These are phyloP conservation scores for Nasonia vitripennis DNA, from an alignment of 1,140 invertebrate genomes.

Conservation along the genomic window DNA sequence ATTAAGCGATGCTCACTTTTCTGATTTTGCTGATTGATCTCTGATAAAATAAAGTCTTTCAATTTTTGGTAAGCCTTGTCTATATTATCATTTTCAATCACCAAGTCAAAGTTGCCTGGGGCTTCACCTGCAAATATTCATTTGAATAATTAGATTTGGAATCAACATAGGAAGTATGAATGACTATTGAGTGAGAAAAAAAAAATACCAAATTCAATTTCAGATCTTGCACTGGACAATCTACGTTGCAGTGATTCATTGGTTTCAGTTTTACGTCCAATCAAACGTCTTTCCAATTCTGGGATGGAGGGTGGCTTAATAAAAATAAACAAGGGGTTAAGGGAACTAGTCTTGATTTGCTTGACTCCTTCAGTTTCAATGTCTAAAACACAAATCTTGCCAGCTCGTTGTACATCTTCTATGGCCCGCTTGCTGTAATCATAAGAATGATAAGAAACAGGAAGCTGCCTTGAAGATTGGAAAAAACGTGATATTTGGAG, in stretches of 20 bases:
- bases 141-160: conserved; percentile 21
- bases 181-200: conserved; percentile 4
- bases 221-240: conserved; percentile 83
- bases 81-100: conserved; percentile 94
- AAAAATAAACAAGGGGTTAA: conserved; percentile 92
- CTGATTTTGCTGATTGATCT: conserved; percentile 70
- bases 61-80: conserved; percentile 91
- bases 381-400: conserved; percentile 95
- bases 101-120: conserved; percentile 90
- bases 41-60: conserved; percentile 80
- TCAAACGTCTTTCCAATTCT: conserved; percentile 86
- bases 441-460: background rate
- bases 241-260: conserved; percentile 88
- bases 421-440: conserved; percentile 88
- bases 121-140: conserved; percentile 76
- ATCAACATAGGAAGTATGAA: conserved; percentile 1
- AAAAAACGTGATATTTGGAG: background rate
- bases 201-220: conserved; percentile 88
- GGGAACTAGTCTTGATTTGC: conserved; percentile 88
- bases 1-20: conserved; percentile 50
- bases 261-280: conserved; percentile 90
- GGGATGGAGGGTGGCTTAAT: conserved; percentile 93
- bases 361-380: conserved; percentile 98
- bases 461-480: conserved; percentile 17
- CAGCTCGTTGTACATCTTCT: conserved; percentile 84